Percentiles rank a stretch among this genome's conserved stretches.
Evolutionary conservation across 1,140 invertebrate species (phyloP).

Genomic region (Vollenhovia emeryi): DNA sequence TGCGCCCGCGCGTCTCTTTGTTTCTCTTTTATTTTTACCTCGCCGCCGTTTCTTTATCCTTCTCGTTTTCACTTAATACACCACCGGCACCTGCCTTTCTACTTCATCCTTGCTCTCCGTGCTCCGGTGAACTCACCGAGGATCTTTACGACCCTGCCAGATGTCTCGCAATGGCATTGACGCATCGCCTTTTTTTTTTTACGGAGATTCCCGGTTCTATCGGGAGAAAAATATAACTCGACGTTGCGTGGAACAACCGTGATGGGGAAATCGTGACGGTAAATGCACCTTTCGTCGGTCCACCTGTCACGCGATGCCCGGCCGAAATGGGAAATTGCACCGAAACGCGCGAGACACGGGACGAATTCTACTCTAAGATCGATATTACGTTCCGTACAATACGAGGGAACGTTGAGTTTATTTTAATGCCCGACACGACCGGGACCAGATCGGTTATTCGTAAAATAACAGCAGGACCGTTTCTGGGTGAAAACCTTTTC

Average conservation of each 20-base stretch:
- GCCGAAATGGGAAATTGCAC: not conserved
- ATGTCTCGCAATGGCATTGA: conserved; percentile 70
- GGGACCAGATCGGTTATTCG: not conserved
- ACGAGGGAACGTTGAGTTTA: not conserved
- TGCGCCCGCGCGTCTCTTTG: not conserved
- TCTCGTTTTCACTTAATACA: conserved; percentile 44
- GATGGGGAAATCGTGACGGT: conserved; percentile 23
- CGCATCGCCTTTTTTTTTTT: conserved; percentile 59
- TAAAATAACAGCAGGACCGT: too few relatives aligned
- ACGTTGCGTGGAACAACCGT: not conserved
- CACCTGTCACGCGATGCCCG: conserved; percentile 12
- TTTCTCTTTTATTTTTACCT: conserved; percentile 34
- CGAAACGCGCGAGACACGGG: conserved; percentile 3
- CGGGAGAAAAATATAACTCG: conserved; percentile 36
- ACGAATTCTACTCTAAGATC: conserved; percentile 22
- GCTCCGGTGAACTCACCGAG: conserved; percentile 58
- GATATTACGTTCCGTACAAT: not conserved
- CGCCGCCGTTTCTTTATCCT: conserved; percentile 29
- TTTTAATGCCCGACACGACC: not conserved
- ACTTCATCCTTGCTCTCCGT: not conserved
- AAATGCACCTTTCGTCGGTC: conserved; percentile 37
- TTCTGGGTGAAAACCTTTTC: too few relatives aligned
- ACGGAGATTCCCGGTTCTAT: conserved; percentile 38
- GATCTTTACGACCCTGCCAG: conserved; percentile 69
- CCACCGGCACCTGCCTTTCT: conserved; percentile 18